A percentile compares a stretch with the other conserved stretches of the same genome.
These are phyloP conservation scores for Mythimna impura DNA, from an alignment of 2,888 invertebrate species.

Conservation along the genomic window DNA sequence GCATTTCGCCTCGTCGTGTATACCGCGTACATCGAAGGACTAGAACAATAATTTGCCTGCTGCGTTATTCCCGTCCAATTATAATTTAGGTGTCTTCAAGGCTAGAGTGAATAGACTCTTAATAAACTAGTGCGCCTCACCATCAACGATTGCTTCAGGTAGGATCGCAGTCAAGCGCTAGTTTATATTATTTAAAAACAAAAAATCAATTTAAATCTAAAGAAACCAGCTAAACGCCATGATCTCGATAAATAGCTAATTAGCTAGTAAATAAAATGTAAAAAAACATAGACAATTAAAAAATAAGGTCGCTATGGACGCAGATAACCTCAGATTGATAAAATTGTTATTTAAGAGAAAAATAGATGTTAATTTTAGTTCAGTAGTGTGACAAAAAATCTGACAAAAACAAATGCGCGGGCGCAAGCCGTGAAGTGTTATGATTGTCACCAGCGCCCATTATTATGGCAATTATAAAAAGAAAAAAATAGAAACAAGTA, in stretches of 20 bases:
- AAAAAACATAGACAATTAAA: slow-evolving; percentile 69
- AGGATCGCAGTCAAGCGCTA: too few relatives aligned
- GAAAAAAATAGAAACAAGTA: slow-evolving; percentile 8
- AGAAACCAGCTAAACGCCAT: slow-evolving; percentile 58
- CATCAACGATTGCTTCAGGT: too few relatives aligned
- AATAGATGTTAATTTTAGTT: slow-evolving; percentile 73
- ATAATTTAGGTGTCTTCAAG: too few relatives aligned
- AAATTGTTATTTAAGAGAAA: slow-evolving; percentile 75
- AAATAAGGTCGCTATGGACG: slow-evolving; percentile 72
- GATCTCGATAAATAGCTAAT: slow-evolving; percentile 64
- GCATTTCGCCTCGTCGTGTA: too few relatives aligned
- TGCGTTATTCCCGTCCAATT: too few relatives aligned
- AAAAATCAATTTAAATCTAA: slow-evolving; percentile 26
- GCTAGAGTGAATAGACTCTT: too few relatives aligned
- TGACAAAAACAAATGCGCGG: slow-evolving; percentile 52
- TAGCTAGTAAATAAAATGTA: slow-evolving; percentile 63
- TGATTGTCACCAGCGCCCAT: slow-evolving; percentile 52
- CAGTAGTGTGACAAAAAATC: slow-evolving; percentile 60
- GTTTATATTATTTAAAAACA: too few relatives aligned
- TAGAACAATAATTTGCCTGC: too few relatives aligned
- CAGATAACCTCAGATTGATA: slow-evolving; percentile 72
- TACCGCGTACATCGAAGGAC: too few relatives aligned
- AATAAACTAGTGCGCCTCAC: too few relatives aligned
- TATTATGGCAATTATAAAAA: slow-evolving; percentile 25
- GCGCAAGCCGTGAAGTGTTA: slow-evolving; percentile 55